A percentile compares a stretch with the other conserved stretches of the same genome.
These are phyloP conservation scores for Orthosia incerta DNA, from an alignment of 2,888 invertebrate species.

Conservation along the genomic window DNA sequence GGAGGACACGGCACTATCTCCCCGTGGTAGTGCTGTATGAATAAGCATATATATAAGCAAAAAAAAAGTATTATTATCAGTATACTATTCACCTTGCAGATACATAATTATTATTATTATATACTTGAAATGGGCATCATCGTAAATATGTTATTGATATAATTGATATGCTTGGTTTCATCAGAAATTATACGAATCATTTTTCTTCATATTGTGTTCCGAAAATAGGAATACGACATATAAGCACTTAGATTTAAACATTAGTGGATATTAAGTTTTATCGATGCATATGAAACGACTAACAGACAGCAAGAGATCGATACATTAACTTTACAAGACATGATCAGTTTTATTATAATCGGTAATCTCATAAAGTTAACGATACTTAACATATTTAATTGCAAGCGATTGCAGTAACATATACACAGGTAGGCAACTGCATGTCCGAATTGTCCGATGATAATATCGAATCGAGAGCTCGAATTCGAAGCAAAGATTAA, in stretches of 20 bases:
- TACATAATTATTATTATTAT: no score
- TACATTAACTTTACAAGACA: neutral
- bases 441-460: neutral
- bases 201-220: neutral
- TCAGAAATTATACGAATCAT: neutral
- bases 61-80: no score
- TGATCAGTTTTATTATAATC: conserved; percentile 5
- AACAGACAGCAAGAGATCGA: neutral
- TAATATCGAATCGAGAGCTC: conserved; percentile 2
- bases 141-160: neutral
- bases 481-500: conserved; percentile 17
- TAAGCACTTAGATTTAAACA: neutral
- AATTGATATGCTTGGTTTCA: neutral
- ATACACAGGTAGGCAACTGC: neutral
- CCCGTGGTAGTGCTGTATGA: no score
- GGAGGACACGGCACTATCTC: no score
- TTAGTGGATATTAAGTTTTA: neutral
- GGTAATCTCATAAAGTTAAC: conserved; percentile 6
- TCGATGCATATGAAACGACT: neutral
- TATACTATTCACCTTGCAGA: no score
- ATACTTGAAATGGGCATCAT: no score
- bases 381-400: conserved; percentile 23
- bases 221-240: neutral
- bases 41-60: no score
- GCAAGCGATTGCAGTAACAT: conserved; percentile 1